phyloP scores from a whole-genome alignment of 2,888 invertebrate genomes.

The Melipona beecheii region DNA sequence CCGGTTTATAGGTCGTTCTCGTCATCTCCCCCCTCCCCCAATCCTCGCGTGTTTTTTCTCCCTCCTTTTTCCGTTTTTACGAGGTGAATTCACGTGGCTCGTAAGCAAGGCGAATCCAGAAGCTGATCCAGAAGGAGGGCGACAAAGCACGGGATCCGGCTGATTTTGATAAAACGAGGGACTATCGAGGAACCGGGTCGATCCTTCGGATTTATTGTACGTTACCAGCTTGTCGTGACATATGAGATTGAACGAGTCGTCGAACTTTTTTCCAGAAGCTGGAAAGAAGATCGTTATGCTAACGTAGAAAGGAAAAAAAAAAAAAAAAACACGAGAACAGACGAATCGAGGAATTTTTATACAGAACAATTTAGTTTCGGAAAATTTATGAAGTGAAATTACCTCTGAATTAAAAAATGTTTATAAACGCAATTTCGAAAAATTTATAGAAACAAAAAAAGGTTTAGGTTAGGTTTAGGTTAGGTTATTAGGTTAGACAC shows the following conservation, averaged over 20 bases:
- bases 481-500: not conserved
- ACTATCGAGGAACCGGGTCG: slow-evolving; percentile 21
- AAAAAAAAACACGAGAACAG: not conserved
- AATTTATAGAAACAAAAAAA: too few relatives aligned
- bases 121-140: slow-evolving; percentile 3
- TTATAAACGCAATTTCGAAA: too few relatives aligned
- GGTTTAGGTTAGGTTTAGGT: too few relatives aligned
- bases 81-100: slow-evolving; percentile 21
- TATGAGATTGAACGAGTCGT: not conserved
- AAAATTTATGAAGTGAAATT: not conserved
- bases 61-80: slow-evolving; percentile 37
- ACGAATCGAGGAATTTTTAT: not conserved
- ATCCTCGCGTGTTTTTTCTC: not conserved
- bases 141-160: not conserved
- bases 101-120: not conserved
- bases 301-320: not conserved
- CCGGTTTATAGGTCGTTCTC: slow-evolving; percentile 64
- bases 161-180: slow-evolving; percentile 43
- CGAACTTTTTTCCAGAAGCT: slow-evolving; percentile 1
- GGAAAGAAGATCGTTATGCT: not conserved
- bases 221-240: slow-evolving; percentile 37
- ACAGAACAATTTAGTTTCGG: not conserved
- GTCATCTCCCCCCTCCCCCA: slow-evolving; percentile 44
- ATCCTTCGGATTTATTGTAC: slow-evolving; percentile 40
- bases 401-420: too few relatives aligned